Evolutionary conservation across 92 coral and sea anemone genomes (phyloP).

Genomic region (Isaurus tuberculatus): DNA sequence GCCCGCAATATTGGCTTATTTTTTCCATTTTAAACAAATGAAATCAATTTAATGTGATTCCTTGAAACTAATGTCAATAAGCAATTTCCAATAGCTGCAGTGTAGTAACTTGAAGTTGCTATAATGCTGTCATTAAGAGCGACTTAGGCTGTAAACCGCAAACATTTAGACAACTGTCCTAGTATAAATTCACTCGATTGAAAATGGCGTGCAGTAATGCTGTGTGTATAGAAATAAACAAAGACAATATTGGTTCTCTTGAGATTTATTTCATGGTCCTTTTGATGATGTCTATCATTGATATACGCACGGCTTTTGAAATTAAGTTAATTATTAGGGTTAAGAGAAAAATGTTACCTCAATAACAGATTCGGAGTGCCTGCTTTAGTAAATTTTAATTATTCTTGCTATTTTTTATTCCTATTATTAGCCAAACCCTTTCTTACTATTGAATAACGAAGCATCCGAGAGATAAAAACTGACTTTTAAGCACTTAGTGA

Average conservation of each 20-base stretch:
- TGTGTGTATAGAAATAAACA: not conserved
- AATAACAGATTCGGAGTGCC: conserved; percentile 12
- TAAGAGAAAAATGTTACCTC: conserved; percentile 15
- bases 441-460: not conserved
- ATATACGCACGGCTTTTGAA: conserved; percentile 23
- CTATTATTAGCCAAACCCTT: not conserved
- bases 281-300: not conserved
- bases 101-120: not conserved
- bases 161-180: not conserved
- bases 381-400: not conserved
- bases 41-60: conserved; percentile 25
- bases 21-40: not conserved
- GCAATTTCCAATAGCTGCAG: not conserved
- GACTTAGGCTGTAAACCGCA: not conserved
- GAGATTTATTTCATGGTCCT: conserved; percentile 24
- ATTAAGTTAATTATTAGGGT: not conserved
- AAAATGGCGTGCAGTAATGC: not conserved
- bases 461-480: not conserved
- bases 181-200: not conserved
- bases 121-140: not conserved
- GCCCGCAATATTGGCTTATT: not conserved
- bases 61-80: not conserved
- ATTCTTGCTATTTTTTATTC: not conserved
- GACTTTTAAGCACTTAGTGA: too few relatives aligned
- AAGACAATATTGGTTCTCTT: conserved; percentile 4